phyloP scores from a whole-genome alignment of 2,888 invertebrate genomes.

The Leptarthrus brevirostris region DNA sequence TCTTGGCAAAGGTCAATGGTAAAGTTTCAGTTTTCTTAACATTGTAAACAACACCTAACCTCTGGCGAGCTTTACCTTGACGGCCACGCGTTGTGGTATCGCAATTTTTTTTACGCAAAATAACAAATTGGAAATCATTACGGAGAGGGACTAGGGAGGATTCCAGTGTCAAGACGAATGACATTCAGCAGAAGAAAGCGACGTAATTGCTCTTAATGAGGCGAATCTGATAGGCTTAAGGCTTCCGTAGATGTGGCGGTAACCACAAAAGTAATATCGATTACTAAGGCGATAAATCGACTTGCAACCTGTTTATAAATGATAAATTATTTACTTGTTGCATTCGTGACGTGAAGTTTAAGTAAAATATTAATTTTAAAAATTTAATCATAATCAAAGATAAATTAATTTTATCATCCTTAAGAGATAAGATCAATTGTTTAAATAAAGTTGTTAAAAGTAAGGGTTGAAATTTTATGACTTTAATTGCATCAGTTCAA shows the following conservation, averaged over 20 bases:
- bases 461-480: no score
- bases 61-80: background rate
- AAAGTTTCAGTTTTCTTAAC: conserved; percentile 35
- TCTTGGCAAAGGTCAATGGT: conserved; percentile 30
- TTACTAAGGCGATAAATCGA: conserved; percentile 27
- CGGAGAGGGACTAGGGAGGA: background rate
- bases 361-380: no score
- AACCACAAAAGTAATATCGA: conserved; percentile 16
- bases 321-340: conserved; percentile 16
- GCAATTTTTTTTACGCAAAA: conserved; percentile 15
- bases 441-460: no score
- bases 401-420: no score
- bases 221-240: conserved; percentile 46
- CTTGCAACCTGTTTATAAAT: conserved; percentile 2
- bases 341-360: background rate
- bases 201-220: conserved; percentile 49
- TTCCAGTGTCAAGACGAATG: conserved; percentile 21
- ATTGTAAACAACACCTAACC: conserved; percentile 35
- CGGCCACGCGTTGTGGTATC: background rate
- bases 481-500: no score
- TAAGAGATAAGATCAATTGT: no score
- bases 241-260: conserved; percentile 31
- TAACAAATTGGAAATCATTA: conserved; percentile 8
- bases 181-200: conserved; percentile 12
- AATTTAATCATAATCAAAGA: no score